Conservation (phyloP, 2,113 vertebrate species). For the Fulmarus glacialis region DNA sequence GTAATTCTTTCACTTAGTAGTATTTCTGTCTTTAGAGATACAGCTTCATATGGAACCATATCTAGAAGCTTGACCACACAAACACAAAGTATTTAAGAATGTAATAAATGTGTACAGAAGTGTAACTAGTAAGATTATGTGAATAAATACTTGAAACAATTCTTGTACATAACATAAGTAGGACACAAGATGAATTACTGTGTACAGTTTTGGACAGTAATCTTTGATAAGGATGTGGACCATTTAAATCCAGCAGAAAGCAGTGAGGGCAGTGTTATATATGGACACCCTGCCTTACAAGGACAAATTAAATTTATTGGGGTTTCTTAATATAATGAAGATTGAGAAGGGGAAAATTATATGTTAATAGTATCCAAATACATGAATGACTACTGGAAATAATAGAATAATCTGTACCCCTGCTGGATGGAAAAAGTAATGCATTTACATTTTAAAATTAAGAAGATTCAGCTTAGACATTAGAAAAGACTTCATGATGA, state of each 20-base stretch:
- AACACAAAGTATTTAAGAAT: background rate
- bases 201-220: background rate
- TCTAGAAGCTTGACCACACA: background rate
- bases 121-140: background rate
- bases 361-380: background rate
- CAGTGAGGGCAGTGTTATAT: background rate
- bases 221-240: background rate
- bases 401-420: background rate
- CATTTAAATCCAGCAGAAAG: background rate
- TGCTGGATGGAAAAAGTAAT: background rate
- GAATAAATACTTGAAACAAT: background rate
- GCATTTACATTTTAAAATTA: background rate
- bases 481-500: background rate
- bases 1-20: background rate
- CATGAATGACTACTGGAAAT: background rate
- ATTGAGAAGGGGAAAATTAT: background rate
- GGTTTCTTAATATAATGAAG: background rate
- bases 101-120: background rate
- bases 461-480: background rate
- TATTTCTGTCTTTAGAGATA: background rate
- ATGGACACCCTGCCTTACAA: background rate
- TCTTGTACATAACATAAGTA: background rate
- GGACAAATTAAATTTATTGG: background rate
- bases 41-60: background rate
- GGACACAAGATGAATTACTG: background rate